Evolutionary conservation across 2,888 invertebrate species (phyloP), one percentile per base, ranked within the genome.

Genomic region (Heliconius ismenius): DNA sequence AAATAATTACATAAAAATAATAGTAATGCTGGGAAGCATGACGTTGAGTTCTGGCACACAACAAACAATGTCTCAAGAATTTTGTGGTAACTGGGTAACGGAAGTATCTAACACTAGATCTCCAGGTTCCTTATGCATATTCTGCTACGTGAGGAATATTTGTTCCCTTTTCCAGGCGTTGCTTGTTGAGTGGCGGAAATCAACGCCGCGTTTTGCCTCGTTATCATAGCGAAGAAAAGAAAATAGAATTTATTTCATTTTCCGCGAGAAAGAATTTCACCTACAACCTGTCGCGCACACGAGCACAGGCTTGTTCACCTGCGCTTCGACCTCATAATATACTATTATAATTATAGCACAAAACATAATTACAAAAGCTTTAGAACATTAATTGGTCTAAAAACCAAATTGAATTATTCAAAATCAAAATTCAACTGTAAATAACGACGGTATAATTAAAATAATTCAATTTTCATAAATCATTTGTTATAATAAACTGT

Each of bases 401-500:
- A 4, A 67, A 24, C 39, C 67, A 54, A 69, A 32, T 32, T 32
- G 1, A 54, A 54, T 69, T 54, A 69, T 69, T 69, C 69, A 32
- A 32, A 28, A 69, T 54, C 32, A 13, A 54, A 54, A 54, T 54
- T 70, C 49, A 70, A 70, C 21, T 28, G 28, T 54, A 54, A 70
- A 70, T 54, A 54, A 70, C 11, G 13, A 21, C n/a, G 32, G 32
- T 70, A 32, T 54, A 54, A 70, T 54, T 70, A 49, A 68, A 68
- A 49, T n/a, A 28, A 54, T 32, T 54, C 32, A 11, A 54, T 70
- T 70, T 70, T 70, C 69, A 54, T 70, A 54, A 70, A 70, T 70
- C 54, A 72, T 70, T 70, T 70, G n/a, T 70, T 54, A 54, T 32
- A 58, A 70, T 72, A 62, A 24, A 72, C 24, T 62, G 72, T 72